Evolutionary conservation across 2,888 invertebrate species (phyloP), one percentile per base, ranked within the genome.

Genomic region (Uloborus plumipes): DNA sequence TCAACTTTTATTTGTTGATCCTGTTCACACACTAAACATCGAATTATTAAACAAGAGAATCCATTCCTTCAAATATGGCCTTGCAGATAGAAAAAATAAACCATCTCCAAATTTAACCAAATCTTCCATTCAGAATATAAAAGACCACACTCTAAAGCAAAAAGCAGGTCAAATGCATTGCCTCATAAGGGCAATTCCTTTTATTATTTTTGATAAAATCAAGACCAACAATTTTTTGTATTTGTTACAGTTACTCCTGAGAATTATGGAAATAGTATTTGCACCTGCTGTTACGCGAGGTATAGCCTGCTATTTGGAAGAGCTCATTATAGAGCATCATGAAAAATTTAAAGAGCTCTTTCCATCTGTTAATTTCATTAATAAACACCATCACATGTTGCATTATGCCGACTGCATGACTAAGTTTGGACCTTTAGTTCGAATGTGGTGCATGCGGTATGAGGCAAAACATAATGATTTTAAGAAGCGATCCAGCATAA

Each of bases 361-460:
- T 53, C 53, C 53, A 3, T 16, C n/a, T 7, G 6, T 53, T 3
- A 53, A 53, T 53, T 65, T 39, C 15, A 67, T 67, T 18, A 50
- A 67, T n/a, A 67, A 18, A 50, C 67, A 67, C 20, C 51, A 67
- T 50, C 67, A 67, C 26, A 15, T 67, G 50, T 11, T 67, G 50
- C 51, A 67, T 67, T 67, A 67, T 50, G 26, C 67, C 6, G 67
- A 67, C 11, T 67, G 67, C 22, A 50, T 67, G n/a, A 26, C 26
- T 31, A 67, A 67, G n/a, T 50, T 67, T 50, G 67, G 51, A 13
- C 51, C 51, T 14, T 15, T 67, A 13, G n/a, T 67, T 16, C 49
- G 22, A 49, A 67, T 67, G 67, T 67, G 67, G 67, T 67, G 51
- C 51, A 67, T 67, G 51, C 26, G 51, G 13, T 67, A 67, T 67